These are phyloP conservation scores for Puffinus mauretanicus DNA, from an alignment of 2,113 vertebrate species.

Conservation along the genomic window DNA sequence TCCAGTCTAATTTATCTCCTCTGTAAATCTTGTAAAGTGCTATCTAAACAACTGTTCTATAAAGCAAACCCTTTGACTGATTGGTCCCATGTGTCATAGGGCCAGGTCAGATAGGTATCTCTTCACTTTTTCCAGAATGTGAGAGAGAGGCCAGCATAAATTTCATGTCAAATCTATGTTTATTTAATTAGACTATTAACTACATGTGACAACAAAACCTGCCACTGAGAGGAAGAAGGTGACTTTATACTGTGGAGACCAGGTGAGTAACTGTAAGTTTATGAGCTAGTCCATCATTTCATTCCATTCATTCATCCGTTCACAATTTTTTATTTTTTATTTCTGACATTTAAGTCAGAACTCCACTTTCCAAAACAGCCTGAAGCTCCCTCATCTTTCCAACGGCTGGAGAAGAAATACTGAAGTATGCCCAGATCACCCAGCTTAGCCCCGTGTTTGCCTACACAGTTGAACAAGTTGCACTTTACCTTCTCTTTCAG, in stretches of 20 bases:
- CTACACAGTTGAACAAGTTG: neutral
- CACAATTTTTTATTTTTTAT: neutral
- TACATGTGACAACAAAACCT: conserved; percentile 19
- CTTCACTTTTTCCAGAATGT: neutral
- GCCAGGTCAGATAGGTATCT: conserved; percentile 16
- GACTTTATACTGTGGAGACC: neutral
- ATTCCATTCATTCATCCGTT: neutral
- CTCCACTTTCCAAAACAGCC: neutral
- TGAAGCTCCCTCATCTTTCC: neutral
- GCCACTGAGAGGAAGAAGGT: neutral
- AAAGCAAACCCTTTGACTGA: conserved; percentile 22
- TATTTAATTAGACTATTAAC: conserved; percentile 38
- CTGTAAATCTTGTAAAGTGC: conserved; percentile 46
- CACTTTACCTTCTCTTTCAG: neutral
- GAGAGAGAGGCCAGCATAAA: neutral
- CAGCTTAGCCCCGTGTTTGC: neutral
- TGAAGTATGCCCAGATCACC: neutral
- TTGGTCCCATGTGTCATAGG: neutral
- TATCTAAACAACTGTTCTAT: conserved; percentile 32
- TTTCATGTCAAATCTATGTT: conserved; percentile 6
- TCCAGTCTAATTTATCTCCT: conserved; percentile 26
- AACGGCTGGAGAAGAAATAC: neutral
- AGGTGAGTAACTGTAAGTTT: conserved; percentile 3
- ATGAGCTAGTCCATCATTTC: conserved; percentile 8
- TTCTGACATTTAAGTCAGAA: conserved; percentile 37